Evolutionary conservation across 2,797 vertebrate species (phyloP).

Genomic region (Otolemur crassicaudatus): DNA sequence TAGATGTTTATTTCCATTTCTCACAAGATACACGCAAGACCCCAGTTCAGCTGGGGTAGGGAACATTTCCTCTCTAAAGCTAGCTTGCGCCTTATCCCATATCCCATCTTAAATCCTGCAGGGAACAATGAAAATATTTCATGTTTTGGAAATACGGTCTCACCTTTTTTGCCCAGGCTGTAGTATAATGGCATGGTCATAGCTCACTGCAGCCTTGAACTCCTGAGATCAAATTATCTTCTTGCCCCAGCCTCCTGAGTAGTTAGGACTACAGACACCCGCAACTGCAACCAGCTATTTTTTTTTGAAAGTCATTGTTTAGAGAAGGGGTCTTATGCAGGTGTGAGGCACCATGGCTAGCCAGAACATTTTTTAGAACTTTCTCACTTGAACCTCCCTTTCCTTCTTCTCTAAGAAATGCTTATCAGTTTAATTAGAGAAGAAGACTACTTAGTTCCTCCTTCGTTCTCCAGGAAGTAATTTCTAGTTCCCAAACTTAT

Average conservation of each 20-base stretch:
- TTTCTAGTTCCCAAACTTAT: background rate
- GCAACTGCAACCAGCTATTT: background rate
- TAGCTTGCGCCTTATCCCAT: background rate
- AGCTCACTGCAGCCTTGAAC: background rate
- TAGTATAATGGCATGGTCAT: background rate
- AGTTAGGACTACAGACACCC: no score
- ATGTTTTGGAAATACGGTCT: background rate
- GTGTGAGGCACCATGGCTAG: background rate
- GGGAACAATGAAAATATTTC: conserved; percentile 6
- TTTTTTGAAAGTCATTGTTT: background rate
- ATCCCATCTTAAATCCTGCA: background rate
- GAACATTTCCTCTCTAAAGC: background rate
- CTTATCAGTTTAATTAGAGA: conserved; percentile 44
- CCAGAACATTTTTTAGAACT: background rate
- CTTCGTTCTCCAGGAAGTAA: conserved; percentile 35
- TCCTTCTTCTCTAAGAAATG: background rate
- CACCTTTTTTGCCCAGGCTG: background rate
- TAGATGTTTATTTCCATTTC: conserved; percentile 36
- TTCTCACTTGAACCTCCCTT: background rate
- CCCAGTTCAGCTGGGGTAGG: background rate
- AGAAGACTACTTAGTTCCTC: background rate
- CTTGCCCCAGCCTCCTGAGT: background rate
- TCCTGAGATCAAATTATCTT: background rate
- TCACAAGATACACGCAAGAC: background rate
- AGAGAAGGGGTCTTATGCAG: no score